These are phyloP conservation scores for Neogobius melanostomus DNA, from an alignment of 2,113 vertebrate genomes.

Conservation along the genomic window DNA sequence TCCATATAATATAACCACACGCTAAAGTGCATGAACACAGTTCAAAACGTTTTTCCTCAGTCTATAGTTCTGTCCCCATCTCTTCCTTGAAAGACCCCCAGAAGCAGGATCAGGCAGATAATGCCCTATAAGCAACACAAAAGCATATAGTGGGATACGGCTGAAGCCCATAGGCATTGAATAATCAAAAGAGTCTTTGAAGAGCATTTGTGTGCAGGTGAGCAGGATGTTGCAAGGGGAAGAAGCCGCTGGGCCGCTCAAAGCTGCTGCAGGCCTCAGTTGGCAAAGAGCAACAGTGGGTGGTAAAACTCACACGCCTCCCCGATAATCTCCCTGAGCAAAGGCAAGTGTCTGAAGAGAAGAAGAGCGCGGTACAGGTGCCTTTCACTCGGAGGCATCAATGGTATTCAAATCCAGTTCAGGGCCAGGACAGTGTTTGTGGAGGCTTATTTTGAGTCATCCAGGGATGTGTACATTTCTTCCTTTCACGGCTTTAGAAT, in stretches of 20 bases:
- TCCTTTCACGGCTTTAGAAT: neutral
- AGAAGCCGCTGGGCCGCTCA: neutral
- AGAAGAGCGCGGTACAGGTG: constrained; percentile 34
- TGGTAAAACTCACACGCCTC: constrained; percentile 39
- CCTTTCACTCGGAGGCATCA: constrained; percentile 12
- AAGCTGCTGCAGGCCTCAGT: constrained; percentile 35
- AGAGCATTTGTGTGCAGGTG: constrained; percentile 14
- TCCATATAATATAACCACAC: neutral
- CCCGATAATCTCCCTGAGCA: constrained; percentile 44
- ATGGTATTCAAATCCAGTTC: constrained; percentile 22
- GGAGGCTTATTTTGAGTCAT: neutral
- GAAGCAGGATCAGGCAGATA: neutral
- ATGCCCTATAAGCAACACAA: neutral
- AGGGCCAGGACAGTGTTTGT: constrained; percentile 3
- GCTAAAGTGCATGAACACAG: neutral
- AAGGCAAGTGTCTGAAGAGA: constrained; percentile 17
- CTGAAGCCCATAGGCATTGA: constrained; percentile 27
- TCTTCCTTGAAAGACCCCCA: constrained; percentile 12
- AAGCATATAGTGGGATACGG: constrained; percentile 21
- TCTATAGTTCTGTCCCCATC: neutral
- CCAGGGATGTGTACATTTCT: neutral
- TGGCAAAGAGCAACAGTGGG: constrained; percentile 40
- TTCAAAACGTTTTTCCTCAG: neutral
- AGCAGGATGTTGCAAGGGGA: constrained; percentile 15
- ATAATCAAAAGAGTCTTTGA: constrained; percentile 48